phyloP scores from a whole-genome alignment of 2,113 vertebrate genomes.

The Suncus etruscus region DNA sequence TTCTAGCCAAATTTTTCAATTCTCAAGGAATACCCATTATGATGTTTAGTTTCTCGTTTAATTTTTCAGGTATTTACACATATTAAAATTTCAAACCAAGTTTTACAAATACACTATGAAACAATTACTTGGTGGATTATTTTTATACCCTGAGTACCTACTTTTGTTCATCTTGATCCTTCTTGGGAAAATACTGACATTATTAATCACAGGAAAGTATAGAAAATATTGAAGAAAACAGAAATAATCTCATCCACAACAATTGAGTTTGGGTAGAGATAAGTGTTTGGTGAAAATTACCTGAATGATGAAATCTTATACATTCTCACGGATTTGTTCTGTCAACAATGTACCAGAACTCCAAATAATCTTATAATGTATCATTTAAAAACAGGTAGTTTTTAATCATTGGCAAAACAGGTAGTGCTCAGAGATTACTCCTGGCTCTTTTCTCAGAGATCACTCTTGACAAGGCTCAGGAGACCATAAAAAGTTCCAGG shows the following conservation, averaged over 20 bases:
- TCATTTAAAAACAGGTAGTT: too few species aligned
- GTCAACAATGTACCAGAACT: rapidly evolving
- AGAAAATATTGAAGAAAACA: not conserved
- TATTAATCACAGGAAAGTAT: not conserved
- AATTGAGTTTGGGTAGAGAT: not conserved
- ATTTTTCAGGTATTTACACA: not conserved
- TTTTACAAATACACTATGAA: not conserved
- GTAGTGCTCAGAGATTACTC: too few species aligned
- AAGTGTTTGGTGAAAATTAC: not conserved
- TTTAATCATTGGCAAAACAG: too few species aligned
- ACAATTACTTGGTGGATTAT: not conserved
- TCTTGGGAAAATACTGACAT: not conserved
- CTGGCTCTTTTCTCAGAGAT: too few species aligned
- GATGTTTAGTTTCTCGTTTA: not conserved
- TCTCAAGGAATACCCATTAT: not conserved
- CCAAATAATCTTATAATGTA: not conserved
- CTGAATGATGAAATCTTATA: not conserved
- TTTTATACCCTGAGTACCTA: not conserved
- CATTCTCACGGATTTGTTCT: not conserved
- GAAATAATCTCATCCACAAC: not conserved
- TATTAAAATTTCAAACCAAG: not conserved
- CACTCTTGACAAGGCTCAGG: too few species aligned
- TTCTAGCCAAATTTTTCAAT: not conserved
- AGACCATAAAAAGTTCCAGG: too few species aligned
- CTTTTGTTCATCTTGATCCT: not conserved